Percentiles rank a stretch among this genome's conserved stretches.
Evolutionary conservation across 2,888 invertebrate genomes (phyloP).

Genomic region (Xestoiulus laeticollis): DNA sequence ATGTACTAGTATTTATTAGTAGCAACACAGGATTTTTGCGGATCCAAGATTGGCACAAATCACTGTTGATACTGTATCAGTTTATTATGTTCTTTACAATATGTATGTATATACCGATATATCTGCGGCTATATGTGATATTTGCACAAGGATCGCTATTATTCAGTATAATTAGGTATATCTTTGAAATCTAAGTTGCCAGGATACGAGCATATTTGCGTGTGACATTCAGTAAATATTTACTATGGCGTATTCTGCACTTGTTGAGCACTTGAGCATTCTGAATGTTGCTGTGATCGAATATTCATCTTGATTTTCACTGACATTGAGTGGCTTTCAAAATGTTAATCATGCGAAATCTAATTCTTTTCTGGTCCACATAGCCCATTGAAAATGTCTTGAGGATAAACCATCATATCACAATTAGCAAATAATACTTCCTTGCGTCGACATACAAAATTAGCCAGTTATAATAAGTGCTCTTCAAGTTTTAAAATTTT

Average conservation of each 20-base stretch:
- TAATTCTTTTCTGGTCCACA: not conserved
- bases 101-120: too few relatives aligned
- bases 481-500: not conserved
- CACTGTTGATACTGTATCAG: too few relatives aligned
- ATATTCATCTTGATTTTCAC: not conserved
- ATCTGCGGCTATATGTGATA: too few relatives aligned
- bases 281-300: not conserved
- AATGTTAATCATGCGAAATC: not conserved
- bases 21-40: too few relatives aligned
- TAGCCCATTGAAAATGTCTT: not conserved
- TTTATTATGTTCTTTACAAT: too few relatives aligned
- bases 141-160: too few relatives aligned
- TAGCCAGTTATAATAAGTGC: not conserved
- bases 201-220: not conserved
- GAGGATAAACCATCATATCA: not conserved
- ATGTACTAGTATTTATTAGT: too few relatives aligned
- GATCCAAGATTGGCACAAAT: too few relatives aligned
- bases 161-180: too few relatives aligned
- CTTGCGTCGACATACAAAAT: not conserved
- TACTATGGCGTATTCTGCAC: not conserved
- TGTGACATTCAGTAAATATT: not conserved
- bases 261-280: not conserved
- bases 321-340: not conserved
- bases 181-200: not conserved
- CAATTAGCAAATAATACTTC: not conserved